phyloP scores from a whole-genome alignment of 2,113 vertebrate species.

The Platysteira castanea region DNA sequence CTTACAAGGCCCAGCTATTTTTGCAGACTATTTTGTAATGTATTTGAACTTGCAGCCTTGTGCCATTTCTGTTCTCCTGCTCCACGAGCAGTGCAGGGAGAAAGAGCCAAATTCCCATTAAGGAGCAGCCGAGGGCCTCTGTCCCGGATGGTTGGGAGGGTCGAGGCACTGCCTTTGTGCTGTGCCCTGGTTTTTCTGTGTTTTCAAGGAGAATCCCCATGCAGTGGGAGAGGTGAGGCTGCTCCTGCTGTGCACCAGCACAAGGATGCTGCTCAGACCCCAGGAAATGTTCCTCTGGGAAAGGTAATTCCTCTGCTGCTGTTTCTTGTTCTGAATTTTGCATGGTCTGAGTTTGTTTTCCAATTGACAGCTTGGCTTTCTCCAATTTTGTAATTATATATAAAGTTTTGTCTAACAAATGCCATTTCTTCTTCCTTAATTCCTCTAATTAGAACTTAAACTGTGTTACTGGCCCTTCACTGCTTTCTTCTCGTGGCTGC shows the following conservation, averaged over 20 bases:
- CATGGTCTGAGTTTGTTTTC: background rate
- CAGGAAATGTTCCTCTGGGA: background rate
- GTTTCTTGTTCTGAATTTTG: background rate
- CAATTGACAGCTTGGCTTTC: background rate
- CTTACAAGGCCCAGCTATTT: slow-evolving; percentile 61
- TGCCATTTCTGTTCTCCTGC: slow-evolving; percentile 19
- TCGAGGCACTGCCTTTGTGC: background rate
- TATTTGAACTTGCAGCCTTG: slow-evolving; percentile 45
- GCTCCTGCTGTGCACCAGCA: background rate
- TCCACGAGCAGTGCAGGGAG: background rate
- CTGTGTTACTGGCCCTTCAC: background rate
- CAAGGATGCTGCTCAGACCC: background rate
- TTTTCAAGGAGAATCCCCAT: background rate
- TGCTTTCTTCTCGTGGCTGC: background rate
- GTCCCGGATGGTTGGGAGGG: background rate
- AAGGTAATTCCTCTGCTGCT: background rate
- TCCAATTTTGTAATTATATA: background rate
- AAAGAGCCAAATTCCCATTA: background rate
- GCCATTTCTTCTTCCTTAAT: background rate
- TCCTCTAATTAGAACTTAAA: slow-evolving; percentile 34
- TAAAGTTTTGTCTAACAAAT: slow-evolving; percentile 18
- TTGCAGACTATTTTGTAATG: slow-evolving; percentile 57
- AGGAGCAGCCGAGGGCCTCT: background rate
- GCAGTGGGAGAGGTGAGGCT: background rate
- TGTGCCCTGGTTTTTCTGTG: background rate